Conservation (phyloP, 92 coral and sea anemone genomes). For the Porites evermanni region DNA sequence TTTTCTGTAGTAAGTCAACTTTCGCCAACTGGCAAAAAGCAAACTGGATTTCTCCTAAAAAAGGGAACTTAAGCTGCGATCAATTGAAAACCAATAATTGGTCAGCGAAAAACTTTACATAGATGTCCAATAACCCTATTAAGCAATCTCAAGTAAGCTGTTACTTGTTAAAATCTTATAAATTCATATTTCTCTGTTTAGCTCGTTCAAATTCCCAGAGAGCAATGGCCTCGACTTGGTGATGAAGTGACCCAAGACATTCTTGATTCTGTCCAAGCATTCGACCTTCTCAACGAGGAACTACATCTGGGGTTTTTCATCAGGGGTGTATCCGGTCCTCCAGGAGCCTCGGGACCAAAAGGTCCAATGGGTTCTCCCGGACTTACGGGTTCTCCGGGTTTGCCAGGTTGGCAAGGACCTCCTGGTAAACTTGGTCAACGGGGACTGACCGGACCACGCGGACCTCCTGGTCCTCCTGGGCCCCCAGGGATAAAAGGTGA, state of each 20-base stretch:
- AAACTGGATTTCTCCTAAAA: no score
- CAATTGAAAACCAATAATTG: no score
- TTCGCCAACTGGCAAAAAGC: no score
- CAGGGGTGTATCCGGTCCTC: conserved; percentile 87
- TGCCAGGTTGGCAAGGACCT: conserved; percentile 76
- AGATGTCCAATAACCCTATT: no score
- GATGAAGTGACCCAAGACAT: conserved; percentile 84
- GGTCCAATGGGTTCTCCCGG: conserved; percentile 85
- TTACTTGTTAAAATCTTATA: not conserved
- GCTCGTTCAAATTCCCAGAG: conserved; percentile 42
- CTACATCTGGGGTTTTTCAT: conserved; percentile 88
- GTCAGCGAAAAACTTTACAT: no score
- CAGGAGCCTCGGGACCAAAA: conserved; percentile 79
- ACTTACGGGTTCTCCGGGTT: conserved; percentile 70
- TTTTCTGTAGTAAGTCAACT: no score
- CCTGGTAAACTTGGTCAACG: conserved; percentile 75
- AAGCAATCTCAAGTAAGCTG: no score
- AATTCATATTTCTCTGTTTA: not conserved
- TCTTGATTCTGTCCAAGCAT: conserved; percentile 73
- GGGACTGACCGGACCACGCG: conserved; percentile 81
- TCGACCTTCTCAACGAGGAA: conserved; percentile 79
- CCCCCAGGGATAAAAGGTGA: conserved; percentile 72
- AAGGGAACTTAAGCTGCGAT: no score
- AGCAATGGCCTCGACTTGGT: conserved; percentile 85
- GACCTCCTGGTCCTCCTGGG: conserved; percentile 80